Evolutionary conservation across 2,888 invertebrate species (phyloP).

Genomic region (Oeneis ivallda): DNA sequence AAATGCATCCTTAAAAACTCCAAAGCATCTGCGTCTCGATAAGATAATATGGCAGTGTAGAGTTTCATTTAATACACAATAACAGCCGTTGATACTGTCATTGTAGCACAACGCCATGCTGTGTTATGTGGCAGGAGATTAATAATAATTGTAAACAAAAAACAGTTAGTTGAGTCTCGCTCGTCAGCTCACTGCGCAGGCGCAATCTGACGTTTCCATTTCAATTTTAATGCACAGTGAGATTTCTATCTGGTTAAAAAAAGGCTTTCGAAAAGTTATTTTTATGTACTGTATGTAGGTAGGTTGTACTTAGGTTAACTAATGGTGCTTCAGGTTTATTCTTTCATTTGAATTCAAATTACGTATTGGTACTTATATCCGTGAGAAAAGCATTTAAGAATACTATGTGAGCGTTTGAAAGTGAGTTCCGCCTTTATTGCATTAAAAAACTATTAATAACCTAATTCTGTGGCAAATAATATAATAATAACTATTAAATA

Average conservation of each 20-base stretch:
- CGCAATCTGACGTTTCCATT: slow-evolving; percentile 20
- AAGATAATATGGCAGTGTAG: background rate
- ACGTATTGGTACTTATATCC: too few relatives aligned
- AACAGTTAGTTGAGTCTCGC: slow-evolving; percentile 46
- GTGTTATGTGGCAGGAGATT: slow-evolving; percentile 59
- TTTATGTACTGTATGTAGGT: background rate
- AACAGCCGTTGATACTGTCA: slow-evolving; percentile 28
- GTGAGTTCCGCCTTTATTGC: too few relatives aligned
- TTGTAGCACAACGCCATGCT: slow-evolving; percentile 34
- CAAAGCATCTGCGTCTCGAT: too few relatives aligned
- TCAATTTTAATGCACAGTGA: slow-evolving; percentile 21
- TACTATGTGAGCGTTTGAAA: too few relatives aligned
- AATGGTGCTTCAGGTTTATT: too few relatives aligned
- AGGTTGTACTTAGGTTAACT: background rate
- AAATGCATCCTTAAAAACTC: too few relatives aligned
- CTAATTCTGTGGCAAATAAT: too few relatives aligned
- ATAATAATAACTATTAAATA: too few relatives aligned
- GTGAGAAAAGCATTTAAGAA: too few relatives aligned
- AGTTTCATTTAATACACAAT: slow-evolving; percentile 19
- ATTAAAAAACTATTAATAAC: too few relatives aligned
- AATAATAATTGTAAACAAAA: slow-evolving; percentile 59
- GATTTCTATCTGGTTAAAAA: background rate
- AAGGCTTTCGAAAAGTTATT: background rate
- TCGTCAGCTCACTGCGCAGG: slow-evolving; percentile 35
- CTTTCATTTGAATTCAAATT: too few relatives aligned